phyloP scores from a whole-genome alignment of 37 sponge, comb jelly and placozoan species.

The Oopsacas minuta region DNA sequence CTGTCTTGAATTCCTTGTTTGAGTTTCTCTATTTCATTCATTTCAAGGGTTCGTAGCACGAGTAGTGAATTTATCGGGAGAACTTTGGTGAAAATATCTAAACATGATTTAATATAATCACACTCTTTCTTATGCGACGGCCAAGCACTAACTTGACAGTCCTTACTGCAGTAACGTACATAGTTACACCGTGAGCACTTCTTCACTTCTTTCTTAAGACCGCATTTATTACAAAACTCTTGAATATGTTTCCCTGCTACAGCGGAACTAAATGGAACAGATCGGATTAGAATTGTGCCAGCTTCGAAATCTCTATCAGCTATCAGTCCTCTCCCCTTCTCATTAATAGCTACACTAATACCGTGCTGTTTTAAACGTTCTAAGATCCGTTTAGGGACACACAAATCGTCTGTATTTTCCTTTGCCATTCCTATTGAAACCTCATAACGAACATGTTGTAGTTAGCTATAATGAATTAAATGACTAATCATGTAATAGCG shows the following conservation, averaged over 20 bases:
- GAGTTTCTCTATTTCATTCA: background rate
- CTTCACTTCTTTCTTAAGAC: background rate
- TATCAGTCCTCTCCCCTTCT: background rate
- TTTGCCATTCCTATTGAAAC: too few species aligned
- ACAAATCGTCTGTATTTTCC: background rate
- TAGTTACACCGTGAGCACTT: background rate
- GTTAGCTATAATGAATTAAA: too few species aligned
- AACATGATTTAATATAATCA: background rate
- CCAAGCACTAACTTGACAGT: background rate
- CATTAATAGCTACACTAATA: background rate
- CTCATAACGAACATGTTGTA: too few species aligned
- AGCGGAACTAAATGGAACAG: background rate
- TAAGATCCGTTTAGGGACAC: background rate
- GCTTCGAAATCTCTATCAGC: background rate
- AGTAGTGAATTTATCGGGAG: background rate
- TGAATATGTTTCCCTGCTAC: background rate
- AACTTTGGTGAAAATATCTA: background rate
- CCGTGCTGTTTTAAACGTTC: background rate
- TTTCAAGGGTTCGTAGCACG: background rate
- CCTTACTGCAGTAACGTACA: background rate
- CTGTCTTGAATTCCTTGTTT: background rate
- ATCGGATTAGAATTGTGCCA: background rate
- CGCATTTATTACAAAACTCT: slow-evolving; percentile 16
- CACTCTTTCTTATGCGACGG: background rate
- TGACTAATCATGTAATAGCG: too few species aligned